phyloP scores from a whole-genome alignment of 53 echinoderm and acorn worm species.

The Patiria pectinifera region DNA sequence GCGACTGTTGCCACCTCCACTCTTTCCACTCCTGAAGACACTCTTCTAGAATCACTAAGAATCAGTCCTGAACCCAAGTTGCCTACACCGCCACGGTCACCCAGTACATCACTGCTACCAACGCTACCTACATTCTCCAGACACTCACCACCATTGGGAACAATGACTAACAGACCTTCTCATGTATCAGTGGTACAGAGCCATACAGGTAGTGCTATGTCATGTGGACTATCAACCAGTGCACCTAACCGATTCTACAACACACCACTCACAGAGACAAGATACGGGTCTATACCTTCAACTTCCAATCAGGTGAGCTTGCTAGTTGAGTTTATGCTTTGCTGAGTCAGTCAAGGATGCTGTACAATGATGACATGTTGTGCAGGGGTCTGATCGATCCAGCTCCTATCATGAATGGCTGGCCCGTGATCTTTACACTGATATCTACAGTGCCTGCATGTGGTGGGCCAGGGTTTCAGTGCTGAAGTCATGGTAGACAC shows the following conservation, averaged over 20 bases:
- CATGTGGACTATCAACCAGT: background rate
- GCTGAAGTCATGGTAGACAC: constrained; percentile 44
- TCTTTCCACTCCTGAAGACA: constrained; percentile 51
- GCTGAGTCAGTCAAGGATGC: background rate
- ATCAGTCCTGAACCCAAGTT: constrained; percentile 50
- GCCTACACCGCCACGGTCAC: constrained; percentile 70
- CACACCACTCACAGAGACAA: constrained; percentile 71
- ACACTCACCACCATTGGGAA: constrained; percentile 73
- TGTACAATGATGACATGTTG: constrained; percentile 71
- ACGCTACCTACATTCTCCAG: constrained; percentile 74
- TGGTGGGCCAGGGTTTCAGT: constrained; percentile 58
- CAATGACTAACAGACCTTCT: constrained; percentile 51
- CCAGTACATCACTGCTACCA: constrained; percentile 35
- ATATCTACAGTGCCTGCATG: constrained; percentile 55
- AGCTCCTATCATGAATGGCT: constrained; percentile 55
- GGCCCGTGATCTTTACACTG: constrained; percentile 36
- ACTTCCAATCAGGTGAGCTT: constrained; percentile 79
- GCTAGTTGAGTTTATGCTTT: background rate
- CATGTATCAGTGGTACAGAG: constrained; percentile 60
- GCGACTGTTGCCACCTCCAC: constrained; percentile 10
- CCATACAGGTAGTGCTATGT: constrained; percentile 57
- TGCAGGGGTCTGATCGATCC: constrained; percentile 79
- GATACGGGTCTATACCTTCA: constrained; percentile 75
- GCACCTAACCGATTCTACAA: constrained; percentile 48
- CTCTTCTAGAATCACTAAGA: constrained; percentile 29